Evolutionary conservation across 2,888 invertebrate genomes (phyloP), one percentile per base, ranked within the genome.

Genomic region (Schizaphis graminum): DNA sequence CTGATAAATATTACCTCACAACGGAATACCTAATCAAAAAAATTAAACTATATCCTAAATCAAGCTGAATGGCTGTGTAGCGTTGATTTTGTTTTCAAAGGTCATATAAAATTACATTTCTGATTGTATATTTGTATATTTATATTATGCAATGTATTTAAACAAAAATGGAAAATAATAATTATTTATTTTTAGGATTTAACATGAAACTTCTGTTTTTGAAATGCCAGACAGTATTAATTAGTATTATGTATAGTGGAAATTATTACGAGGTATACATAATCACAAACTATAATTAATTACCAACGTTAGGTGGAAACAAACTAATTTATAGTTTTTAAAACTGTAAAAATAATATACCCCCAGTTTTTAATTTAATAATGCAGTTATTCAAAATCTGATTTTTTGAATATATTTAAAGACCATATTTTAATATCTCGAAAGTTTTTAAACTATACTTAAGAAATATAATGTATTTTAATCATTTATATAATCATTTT

Each of bases 281-380:
- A 41, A 56, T n/a, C n/a, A 11, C 85, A 84, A 26, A 85, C 41
- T 91, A 85, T 85, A 91, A 86, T 91, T 57, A 57, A 91, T 91
- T 91, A 57, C 41, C n/a, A 57, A n/a, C 91, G 85, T 56, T 77
- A 77, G 77, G 35, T 77, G 26, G 41, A 35, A 56, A 44, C 21
- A 56, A 44, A 57, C 85, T 91, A 57, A 91, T 91, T 77, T 77
- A 77, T 77, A 57, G 56, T 91, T 91, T 91, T 85, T 56, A 85
- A 85, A 77, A 77, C 35, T 77, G 21, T 77, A 77, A 77, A 77
- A 77, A 35, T 77, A 77, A 8, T 77, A 41, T 67, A 67, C 5
- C 21, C 35, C 8, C 21, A 67, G n/a, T 77, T 35, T 35, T 77
- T n/a, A 1, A 53, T 77, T 35, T 35, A 35, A 77, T 35, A 77